Percentiles rank a stretch among this genome's conserved stretches.
These are phyloP conservation scores for Rhinogobius similis DNA, from an alignment of 2,113 vertebrate genomes.

Conservation along the genomic window DNA sequence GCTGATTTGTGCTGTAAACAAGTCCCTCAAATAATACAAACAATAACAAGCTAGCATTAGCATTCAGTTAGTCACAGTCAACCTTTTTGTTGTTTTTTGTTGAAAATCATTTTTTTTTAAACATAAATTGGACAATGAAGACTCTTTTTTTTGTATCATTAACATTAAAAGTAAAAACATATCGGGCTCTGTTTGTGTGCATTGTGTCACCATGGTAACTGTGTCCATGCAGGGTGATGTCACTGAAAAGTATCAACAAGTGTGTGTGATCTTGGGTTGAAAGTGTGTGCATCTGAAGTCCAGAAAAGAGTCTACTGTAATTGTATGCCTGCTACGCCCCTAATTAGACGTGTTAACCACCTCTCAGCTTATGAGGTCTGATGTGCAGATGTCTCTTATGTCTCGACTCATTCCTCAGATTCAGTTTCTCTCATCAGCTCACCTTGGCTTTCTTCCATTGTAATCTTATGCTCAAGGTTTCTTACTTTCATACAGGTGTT, in stretches of 20 bases:
- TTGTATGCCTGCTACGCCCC: conserved; percentile 51
- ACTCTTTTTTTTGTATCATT: too few relatives aligned
- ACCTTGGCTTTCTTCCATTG: conserved; percentile 46
- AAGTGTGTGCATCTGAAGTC: conserved; percentile 38
- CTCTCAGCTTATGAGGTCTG: conserved; percentile 67
- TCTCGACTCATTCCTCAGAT: conserved; percentile 44
- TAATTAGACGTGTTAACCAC: conserved; percentile 70
- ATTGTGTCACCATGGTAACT: too few relatives aligned
- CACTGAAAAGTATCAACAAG: background rate
- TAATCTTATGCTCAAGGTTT: conserved; percentile 13
- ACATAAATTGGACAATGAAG: too few relatives aligned
- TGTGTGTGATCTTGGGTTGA: conserved; percentile 21
- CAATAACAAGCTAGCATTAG: too few relatives aligned
- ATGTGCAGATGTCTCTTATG: conserved; percentile 66
- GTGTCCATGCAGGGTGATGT: too few relatives aligned
- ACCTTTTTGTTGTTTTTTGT: too few relatives aligned
- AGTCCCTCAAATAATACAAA: too few relatives aligned
- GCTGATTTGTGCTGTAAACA: too few relatives aligned
- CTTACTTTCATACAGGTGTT: background rate
- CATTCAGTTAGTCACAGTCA: too few relatives aligned
- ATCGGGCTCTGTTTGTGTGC: too few relatives aligned
- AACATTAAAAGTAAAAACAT: too few relatives aligned
- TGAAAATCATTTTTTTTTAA: too few relatives aligned
- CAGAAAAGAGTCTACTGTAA: conserved; percentile 59
- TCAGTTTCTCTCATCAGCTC: conserved; percentile 30